A percentile compares a stretch with the other conserved stretches of the same genome.
These are phyloP conservation scores for Euleptes europaea DNA, from an alignment of 2,113 vertebrate species.

Conservation along the genomic window DNA sequence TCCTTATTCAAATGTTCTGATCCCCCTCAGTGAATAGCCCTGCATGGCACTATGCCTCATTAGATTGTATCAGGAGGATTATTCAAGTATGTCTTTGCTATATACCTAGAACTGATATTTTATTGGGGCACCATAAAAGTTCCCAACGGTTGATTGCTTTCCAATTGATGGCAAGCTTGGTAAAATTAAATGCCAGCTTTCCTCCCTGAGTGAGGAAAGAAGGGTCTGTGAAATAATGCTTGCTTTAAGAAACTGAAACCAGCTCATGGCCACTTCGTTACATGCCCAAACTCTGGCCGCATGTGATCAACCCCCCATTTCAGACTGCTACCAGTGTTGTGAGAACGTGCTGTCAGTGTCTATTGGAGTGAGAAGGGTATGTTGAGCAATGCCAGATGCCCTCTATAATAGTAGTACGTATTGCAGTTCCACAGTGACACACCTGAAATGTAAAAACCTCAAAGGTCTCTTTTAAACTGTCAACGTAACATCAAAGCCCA, in stretches of 20 bases:
- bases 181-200: background rate
- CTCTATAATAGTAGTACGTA: fast-evolving
- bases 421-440: background rate
- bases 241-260: background rate
- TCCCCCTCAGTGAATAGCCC: too few relatives aligned
- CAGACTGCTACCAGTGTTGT: background rate
- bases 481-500: constrained; percentile 30
- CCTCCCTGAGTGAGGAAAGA: background rate
- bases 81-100: too few relatives aligned
- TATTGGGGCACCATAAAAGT: background rate
- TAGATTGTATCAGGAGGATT: too few relatives aligned
- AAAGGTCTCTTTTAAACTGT: constrained; percentile 27
- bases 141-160: background rate
- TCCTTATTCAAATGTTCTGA: too few relatives aligned
- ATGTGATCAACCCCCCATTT: background rate
- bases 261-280: background rate
- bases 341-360: background rate
- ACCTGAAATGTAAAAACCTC: constrained; percentile 21
- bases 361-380: fast-evolving
- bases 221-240: background rate
- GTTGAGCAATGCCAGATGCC: constrained; percentile 35
- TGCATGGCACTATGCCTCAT: too few relatives aligned
- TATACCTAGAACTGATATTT: background rate
- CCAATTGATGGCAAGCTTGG: background rate
- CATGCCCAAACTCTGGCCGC: background rate